phyloP scores from a whole-genome alignment of 2,888 invertebrate genomes.

The Hypena proboscidalis region DNA sequence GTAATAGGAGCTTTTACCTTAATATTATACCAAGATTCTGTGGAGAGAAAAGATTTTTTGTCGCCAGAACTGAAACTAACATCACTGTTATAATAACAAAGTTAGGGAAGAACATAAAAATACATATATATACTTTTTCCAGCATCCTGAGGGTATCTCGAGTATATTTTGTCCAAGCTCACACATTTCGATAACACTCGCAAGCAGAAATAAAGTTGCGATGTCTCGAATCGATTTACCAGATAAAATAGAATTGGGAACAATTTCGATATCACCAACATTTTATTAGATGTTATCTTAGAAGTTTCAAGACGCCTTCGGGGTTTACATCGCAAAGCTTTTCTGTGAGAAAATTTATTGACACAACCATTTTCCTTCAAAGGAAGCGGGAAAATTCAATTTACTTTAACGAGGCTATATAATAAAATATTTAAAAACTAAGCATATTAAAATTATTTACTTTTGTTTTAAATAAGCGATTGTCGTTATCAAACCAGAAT shows the following conservation, averaged over 20 bases:
- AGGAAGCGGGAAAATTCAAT: no score
- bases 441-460: neutral
- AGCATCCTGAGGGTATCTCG: neutral
- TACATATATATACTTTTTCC: neutral
- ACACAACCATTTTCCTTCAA: constrained; percentile 1
- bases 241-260: constrained; percentile 18
- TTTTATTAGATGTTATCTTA: constrained; percentile 24
- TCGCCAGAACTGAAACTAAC: neutral
- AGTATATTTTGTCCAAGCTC: constrained; percentile 1
- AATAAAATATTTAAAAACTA: no score
- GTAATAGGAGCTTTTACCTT: no score
- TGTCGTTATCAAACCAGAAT: constrained; percentile 20
- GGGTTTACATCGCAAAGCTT: neutral
- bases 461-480: constrained; percentile 16
- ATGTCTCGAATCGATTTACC: constrained; percentile 13
- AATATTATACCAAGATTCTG: no score
- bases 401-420: no score
- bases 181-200: constrained; percentile 10
- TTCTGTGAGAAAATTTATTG: constrained; percentile 10
- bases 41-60: no score
- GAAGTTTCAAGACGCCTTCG: constrained; percentile 25
- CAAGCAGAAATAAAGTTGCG: constrained; percentile 16
- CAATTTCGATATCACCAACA: constrained; percentile 24
- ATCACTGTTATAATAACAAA: neutral
- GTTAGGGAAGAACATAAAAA: neutral